A percentile compares a stretch with the other conserved stretches of the same genome.
Conservation (phyloP, 2,113 vertebrate genomes). For the Nothoprocta perdicaria region DNA sequence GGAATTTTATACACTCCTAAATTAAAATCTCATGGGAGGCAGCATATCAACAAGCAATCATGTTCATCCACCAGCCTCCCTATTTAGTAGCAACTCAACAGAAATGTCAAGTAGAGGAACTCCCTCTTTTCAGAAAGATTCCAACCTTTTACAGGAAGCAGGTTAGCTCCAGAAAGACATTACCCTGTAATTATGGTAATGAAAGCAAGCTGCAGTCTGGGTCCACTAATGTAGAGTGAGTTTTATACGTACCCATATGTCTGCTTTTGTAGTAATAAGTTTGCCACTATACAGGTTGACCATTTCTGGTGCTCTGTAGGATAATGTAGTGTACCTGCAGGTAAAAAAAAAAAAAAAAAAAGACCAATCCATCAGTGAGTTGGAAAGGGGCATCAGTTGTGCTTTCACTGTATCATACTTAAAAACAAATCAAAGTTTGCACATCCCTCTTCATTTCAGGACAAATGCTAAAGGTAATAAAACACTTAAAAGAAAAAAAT, state of each 20-base stretch:
- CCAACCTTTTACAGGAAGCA: neutral
- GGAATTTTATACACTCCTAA: neutral
- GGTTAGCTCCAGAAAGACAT: neutral
- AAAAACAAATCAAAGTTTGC: neutral
- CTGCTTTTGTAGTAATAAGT: slow-evolving; percentile 96
- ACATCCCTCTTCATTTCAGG: neutral
- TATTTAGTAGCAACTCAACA: neutral
- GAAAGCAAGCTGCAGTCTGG: neutral
- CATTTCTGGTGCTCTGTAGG: slow-evolving; percentile 98
- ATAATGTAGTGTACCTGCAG: slow-evolving; percentile 95
- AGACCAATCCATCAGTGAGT: neutral
- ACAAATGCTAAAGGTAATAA: neutral
- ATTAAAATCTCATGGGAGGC: neutral
- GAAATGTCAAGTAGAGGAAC: neutral
- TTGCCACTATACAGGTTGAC: slow-evolving; percentile 95
- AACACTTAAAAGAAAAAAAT: accelerated
- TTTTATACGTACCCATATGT: slow-evolving; percentile 90
- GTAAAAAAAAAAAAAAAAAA: slow-evolving; percentile 41
- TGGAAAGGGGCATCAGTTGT: neutral
- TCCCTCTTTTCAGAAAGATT: neutral
- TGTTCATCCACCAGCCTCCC: accelerated
- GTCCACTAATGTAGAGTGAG: accelerated
- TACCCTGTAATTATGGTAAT: neutral
- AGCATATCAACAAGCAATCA: neutral
- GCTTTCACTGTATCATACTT: neutral